Evolutionary conservation across 2,113 vertebrate genomes (phyloP).

Genomic region (Helogale parvula): DNA sequence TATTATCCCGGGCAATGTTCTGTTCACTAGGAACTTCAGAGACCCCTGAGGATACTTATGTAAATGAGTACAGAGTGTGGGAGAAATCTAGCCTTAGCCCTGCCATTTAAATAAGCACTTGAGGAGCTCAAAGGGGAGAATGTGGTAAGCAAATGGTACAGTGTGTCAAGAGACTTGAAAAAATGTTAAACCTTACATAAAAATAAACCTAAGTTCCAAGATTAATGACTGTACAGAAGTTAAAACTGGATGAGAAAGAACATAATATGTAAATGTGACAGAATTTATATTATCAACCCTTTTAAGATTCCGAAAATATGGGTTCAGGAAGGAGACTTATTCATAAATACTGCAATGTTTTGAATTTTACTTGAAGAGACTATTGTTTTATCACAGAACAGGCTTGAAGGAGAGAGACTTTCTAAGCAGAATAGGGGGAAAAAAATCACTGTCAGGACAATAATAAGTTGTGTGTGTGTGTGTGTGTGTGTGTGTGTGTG

Average conservation of each 20-base stretch:
- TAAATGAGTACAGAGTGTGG: background rate
- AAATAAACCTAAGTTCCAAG: slow-evolving; percentile 30
- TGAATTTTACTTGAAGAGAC: slow-evolving; percentile 41
- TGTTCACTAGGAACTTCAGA: slow-evolving; percentile 32
- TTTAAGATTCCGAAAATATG: background rate
- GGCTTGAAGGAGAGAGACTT: background rate
- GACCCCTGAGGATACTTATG: background rate
- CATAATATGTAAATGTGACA: background rate
- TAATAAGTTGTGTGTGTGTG: background rate
- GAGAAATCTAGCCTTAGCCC: background rate
- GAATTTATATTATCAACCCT: background rate
- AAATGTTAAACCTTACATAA: slow-evolving; percentile 1
- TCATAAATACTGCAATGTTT: slow-evolving; percentile 14
- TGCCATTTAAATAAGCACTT: background rate
- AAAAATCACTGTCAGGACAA: background rate
- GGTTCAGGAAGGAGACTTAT: slow-evolving; percentile 13
- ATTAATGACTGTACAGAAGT: slow-evolving; percentile 26
- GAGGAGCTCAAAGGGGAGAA: background rate
- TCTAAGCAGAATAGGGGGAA: background rate
- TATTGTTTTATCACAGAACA: slow-evolving; percentile 48
- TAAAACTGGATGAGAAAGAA: slow-evolving; percentile 44
- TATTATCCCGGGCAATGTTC: background rate
- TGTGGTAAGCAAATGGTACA: slow-evolving; percentile 21
- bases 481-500: background rate
- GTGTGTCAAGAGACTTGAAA: background rate